Evolutionary conservation across 2,888 invertebrate genomes (phyloP).

Genomic region (Chrysolina americana): DNA sequence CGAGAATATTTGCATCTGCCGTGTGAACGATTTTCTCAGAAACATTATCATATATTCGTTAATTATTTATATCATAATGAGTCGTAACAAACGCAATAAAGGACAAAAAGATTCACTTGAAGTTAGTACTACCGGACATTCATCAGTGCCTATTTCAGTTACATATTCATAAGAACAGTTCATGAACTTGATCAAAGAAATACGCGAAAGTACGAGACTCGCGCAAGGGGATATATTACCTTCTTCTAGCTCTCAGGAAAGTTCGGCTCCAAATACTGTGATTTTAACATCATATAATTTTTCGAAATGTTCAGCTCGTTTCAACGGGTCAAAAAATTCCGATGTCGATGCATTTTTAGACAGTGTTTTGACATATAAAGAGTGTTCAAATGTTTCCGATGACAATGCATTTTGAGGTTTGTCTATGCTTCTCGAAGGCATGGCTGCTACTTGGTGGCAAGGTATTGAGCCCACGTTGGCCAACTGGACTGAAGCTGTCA

Average conservation of each 20-base stretch:
- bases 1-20: neutral
- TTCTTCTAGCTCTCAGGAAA: constrained; percentile 7
- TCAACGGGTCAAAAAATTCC: constrained; percentile 26
- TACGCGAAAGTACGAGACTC: neutral
- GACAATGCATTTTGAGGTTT: constrained; percentile 23
- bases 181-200: constrained; percentile 1
- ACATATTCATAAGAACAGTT: constrained; percentile 11
- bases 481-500: constrained; percentile 10
- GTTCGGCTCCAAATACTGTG: neutral
- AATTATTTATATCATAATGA: neutral
- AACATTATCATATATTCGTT: neutral
- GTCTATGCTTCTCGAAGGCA: constrained; percentile 25
- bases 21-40: too few species aligned
- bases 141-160: constrained; percentile 12
- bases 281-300: too few species aligned
- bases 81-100: constrained; percentile 19
- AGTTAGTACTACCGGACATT: constrained; percentile 3
- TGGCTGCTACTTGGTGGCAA: constrained; percentile 31
- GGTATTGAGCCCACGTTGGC: constrained; percentile 17
- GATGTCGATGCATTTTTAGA: constrained; percentile 29
- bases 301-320: too few species aligned
- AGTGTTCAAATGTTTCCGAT: constrained; percentile 27
- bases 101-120: constrained; percentile 11
- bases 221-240: neutral
- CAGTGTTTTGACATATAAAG: constrained; percentile 21